Percentiles rank a stretch among this genome's conserved stretches.
Evolutionary conservation across 92 coral and sea anemone species (phyloP).

Genomic region (Parazoanthus darwini): DNA sequence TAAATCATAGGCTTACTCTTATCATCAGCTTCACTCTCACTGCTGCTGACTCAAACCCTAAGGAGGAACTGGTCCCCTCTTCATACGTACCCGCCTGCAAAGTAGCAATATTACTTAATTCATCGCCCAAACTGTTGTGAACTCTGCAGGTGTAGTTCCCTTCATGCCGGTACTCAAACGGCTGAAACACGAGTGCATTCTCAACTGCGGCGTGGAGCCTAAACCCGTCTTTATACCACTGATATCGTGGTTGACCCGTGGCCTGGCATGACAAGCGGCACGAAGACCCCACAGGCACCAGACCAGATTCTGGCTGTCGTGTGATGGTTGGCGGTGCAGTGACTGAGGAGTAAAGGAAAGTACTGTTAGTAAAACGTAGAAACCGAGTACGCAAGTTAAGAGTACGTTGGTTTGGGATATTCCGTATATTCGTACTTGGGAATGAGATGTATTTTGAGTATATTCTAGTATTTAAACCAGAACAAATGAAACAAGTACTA

Average conservation of each 20-base stretch:
- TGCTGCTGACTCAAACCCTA: background rate
- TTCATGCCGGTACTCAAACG: slow-evolving; percentile 76
- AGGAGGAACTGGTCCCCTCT: background rate
- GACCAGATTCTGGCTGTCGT: slow-evolving; percentile 77
- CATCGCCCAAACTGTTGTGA: slow-evolving; percentile 80
- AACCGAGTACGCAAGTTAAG: too few species aligned
- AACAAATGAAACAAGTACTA: too few species aligned
- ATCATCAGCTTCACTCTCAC: background rate
- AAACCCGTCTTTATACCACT: slow-evolving; percentile 87
- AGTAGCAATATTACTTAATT: slow-evolving; percentile 75
- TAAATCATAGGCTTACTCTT: background rate
- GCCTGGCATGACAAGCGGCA: slow-evolving; percentile 55
- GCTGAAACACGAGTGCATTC: slow-evolving; percentile 53
- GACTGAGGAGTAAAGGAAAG: slow-evolving; percentile 31
- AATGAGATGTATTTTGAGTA: too few species aligned
- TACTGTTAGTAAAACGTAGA: too few species aligned
- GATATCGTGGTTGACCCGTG: slow-evolving; percentile 63
- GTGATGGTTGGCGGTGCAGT: slow-evolving; percentile 67
- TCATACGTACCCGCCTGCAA: slow-evolving; percentile 74
- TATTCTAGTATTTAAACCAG: too few species aligned
- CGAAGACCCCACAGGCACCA: slow-evolving; percentile 66
- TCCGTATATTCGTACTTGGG: too few species aligned
- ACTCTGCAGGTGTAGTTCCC: slow-evolving; percentile 87
- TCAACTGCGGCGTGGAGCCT: slow-evolving; percentile 50
- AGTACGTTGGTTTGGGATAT: too few species aligned